phyloP scores from a whole-genome alignment of 2,113 vertebrate genomes.

The Anolis sagrei region DNA sequence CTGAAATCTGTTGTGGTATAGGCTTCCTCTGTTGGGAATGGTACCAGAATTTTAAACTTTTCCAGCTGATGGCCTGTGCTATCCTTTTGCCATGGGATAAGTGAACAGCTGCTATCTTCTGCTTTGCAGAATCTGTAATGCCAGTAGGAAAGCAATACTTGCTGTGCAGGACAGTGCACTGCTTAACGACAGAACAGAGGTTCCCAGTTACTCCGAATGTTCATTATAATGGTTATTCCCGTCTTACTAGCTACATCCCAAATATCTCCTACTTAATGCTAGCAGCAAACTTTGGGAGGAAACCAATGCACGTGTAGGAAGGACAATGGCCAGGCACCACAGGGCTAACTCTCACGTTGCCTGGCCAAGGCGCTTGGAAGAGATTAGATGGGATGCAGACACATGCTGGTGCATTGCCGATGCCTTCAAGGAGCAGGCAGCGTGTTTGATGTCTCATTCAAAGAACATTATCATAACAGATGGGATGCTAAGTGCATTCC shows the following conservation, averaged over 20 bases:
- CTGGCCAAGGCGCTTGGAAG: fast-evolving
- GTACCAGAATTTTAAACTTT: conserved; percentile 10
- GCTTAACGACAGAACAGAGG: neutral
- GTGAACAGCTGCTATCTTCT: neutral
- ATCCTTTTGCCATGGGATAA: neutral
- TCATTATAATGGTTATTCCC: neutral
- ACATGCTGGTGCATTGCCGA: neutral
- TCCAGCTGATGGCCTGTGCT: neutral
- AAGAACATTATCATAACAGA: conserved; percentile 60
- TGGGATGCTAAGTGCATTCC: conserved; percentile 48
- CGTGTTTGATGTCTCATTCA: conserved; percentile 69
- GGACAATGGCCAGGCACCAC: neutral
- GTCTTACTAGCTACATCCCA: neutral
- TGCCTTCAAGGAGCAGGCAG: neutral
- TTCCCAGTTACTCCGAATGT: neutral
- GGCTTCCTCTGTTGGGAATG: neutral
- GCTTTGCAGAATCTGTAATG: neutral
- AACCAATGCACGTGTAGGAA: neutral
- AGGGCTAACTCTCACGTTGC: neutral
- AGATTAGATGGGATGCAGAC: conserved; percentile 19
- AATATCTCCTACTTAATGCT: neutral
- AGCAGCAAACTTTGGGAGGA: neutral
- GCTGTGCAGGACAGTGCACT: neutral
- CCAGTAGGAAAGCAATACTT: neutral
- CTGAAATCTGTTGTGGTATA: neutral